Base-by-base conservation (phyloP, 2,888 invertebrate species). In the Trichacis sp. region DNA sequence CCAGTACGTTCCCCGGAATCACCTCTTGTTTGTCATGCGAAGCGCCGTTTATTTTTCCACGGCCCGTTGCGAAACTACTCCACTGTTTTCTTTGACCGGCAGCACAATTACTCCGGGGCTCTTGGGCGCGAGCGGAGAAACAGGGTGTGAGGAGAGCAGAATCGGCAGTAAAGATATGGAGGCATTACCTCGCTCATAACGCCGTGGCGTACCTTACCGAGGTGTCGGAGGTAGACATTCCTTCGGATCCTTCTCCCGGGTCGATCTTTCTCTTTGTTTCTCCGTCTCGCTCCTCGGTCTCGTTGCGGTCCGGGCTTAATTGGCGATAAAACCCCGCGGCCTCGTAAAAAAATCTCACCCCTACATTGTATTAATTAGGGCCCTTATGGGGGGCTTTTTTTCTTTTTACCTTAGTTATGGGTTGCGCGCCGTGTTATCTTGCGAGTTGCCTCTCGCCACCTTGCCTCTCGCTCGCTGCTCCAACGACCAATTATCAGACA, bases 341-440 rank as follows among this genome's bases (percentile, higher is more conserved):
- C 74, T 80, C 77, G 79, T 80, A 79, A 76, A 81, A 77, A 79
- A 79, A 77, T 79, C 76, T 75, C 73, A 78, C 76, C 78, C 75
- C 75, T 71, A 81, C 80, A 80, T 81, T 82, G 79, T 81, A 81
- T 81, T 81, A 81, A 82, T 81, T 81, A 79, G 78, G 74, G 78
- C 74, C 76, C 73, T 76, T n/a, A n/a, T n/a, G n/a, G n/a, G n/a
- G n/a, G n/a, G n/a, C n/a, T n/a, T n/a, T n/a, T n/a, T n/a, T n/a
- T 8, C 24, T 24, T 24, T 24, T 74, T 72, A 71, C 72, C 71
- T 73, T 78, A 77, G 77, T 78, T 78, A 78, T 76, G 77, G 75
- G 77, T 76, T 77, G 71, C 75, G 75, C 73, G 72, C 73, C 67
- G 73, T 74, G 77, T 77, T 77, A 77, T 77, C 77, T 75, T 68